These are phyloP conservation scores for Pararge aegeria DNA, from an alignment of 1,140 invertebrate species.

Conservation along the genomic window DNA sequence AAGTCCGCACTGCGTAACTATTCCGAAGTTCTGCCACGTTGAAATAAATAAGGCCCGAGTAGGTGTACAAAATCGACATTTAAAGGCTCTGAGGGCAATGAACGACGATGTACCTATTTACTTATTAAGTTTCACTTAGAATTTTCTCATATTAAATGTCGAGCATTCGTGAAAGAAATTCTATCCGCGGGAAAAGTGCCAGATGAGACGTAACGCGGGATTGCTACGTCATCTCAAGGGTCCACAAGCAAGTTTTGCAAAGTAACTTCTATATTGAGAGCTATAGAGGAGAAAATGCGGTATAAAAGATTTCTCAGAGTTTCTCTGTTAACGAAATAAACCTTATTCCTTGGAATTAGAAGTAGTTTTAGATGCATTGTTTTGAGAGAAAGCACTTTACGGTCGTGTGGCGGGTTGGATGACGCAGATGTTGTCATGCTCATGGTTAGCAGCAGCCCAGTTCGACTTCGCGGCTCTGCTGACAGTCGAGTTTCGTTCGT, in stretches of 20 bases:
- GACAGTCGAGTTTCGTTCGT: constrained; percentile 59
- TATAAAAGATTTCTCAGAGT: constrained; percentile 13
- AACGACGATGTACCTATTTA: neutral
- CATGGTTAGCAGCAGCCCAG: constrained; percentile 40
- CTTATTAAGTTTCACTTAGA: constrained; percentile 55
- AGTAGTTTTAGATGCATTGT: constrained; percentile 38
- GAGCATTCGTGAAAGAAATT: constrained; percentile 60
- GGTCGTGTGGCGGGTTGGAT: constrained; percentile 60
- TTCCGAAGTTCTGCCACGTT: neutral
- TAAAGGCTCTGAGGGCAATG: neutral
- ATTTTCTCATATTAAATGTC: constrained; percentile 66
- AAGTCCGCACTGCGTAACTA: neutral
- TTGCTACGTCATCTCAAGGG: constrained; percentile 53
- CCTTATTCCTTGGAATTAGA: constrained; percentile 51
- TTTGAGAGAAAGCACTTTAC: constrained; percentile 74
- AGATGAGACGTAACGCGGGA: constrained; percentile 57
- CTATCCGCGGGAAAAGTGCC: constrained; percentile 67
- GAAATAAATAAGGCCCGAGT: neutral
- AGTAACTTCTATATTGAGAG: constrained; percentile 37
- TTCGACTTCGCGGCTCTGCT: constrained; percentile 29
- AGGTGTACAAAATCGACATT: no score
- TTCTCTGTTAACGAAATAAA: constrained; percentile 37
- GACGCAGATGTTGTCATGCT: constrained; percentile 67
- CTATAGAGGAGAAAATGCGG: constrained; percentile 47
- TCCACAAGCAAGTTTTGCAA: constrained; percentile 31